Evolutionary conservation across 2,113 vertebrate species (phyloP).

Genomic region (Taurulus bubalis): DNA sequence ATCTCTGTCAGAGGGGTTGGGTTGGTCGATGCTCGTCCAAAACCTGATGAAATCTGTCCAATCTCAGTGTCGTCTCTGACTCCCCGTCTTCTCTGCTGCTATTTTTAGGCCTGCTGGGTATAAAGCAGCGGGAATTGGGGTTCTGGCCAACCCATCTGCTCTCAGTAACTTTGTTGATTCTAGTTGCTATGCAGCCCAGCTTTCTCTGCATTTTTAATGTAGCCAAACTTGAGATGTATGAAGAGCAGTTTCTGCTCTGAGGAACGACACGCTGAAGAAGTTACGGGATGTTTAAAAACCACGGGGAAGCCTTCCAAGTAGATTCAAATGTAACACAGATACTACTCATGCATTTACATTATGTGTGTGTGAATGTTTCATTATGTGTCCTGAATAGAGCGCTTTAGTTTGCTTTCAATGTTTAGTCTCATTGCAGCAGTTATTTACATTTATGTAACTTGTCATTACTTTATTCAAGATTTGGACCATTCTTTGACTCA

Average conservation of each 20-base stretch:
- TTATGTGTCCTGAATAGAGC: slow-evolving; percentile 20
- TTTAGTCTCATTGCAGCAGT: slow-evolving; percentile 60
- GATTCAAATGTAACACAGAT: slow-evolving; percentile 37
- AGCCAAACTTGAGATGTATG: slow-evolving; percentile 60
- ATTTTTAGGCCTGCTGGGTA: slow-evolving; percentile 73
- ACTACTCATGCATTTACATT: slow-evolving; percentile 47
- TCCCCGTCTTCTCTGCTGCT: slow-evolving; percentile 62
- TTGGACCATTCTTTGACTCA: slow-evolving; percentile 70
- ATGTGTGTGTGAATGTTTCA: slow-evolving; percentile 52
- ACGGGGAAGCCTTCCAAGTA: slow-evolving; percentile 15
- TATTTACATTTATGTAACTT: slow-evolving; percentile 69
- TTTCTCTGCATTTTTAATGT: slow-evolving; percentile 58
- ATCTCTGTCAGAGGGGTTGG: slow-evolving; percentile 40
- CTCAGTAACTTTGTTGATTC: slow-evolving; percentile 67
- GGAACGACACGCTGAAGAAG: slow-evolving; percentile 30
- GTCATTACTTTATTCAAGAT: slow-evolving; percentile 62
- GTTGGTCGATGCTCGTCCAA: slow-evolving; percentile 24
- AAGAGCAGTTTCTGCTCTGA: slow-evolving; percentile 61
- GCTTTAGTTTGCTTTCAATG: slow-evolving; percentile 42
- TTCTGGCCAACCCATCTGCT: slow-evolving; percentile 75
- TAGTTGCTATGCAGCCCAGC: slow-evolving; percentile 55
- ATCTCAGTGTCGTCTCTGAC: slow-evolving; percentile 50
- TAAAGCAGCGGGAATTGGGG: slow-evolving; percentile 63
- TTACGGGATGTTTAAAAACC: slow-evolving; percentile 4
- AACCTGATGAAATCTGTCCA: slow-evolving; percentile 50